phyloP scores from a whole-genome alignment of 1,140 invertebrate genomes.

The Meloidogyne exigua region DNA sequence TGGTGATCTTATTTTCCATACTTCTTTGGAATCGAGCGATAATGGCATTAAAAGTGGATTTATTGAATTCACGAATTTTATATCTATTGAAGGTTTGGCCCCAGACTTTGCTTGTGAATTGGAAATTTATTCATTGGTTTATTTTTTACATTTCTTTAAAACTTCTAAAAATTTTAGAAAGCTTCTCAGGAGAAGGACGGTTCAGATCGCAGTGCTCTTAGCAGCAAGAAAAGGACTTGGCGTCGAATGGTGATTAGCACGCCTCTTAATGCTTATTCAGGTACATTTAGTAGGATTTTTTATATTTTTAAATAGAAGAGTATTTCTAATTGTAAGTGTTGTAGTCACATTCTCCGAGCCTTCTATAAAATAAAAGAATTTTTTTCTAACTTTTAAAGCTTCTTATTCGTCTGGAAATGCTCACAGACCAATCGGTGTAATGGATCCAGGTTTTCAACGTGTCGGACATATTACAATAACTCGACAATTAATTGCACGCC shows the following conservation, averaged over 20 bases:
- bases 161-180: slow-evolving; percentile 14
- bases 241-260: slow-evolving; percentile 27
- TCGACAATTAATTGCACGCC: slow-evolving; percentile 21
- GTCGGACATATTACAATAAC: slow-evolving; percentile 30
- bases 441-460: slow-evolving; percentile 42
- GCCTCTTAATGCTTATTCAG: slow-evolving; percentile 21
- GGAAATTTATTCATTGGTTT: slow-evolving; percentile 31
- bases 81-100: slow-evolving; percentile 21
- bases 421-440: slow-evolving; percentile 32
- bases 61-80: slow-evolving; percentile 39
- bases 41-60: slow-evolving; percentile 39
- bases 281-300: slow-evolving; percentile 6
- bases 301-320: too few species aligned
- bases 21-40: slow-evolving; percentile 28
- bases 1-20: slow-evolving; percentile 36
- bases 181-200: background rate
- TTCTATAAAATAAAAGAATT: too few species aligned
- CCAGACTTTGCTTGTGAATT: slow-evolving; percentile 32
- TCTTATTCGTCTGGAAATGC: slow-evolving; percentile 16
- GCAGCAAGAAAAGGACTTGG: slow-evolving; percentile 23
- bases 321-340: too few species aligned
- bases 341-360: too few species aligned
- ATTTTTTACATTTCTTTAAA: background rate
- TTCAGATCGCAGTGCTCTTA: slow-evolving; percentile 6
- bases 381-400: slow-evolving; percentile 12